Evolutionary conservation across 2,888 invertebrate genomes (phyloP).

Genomic region (Euclidia mi): DNA sequence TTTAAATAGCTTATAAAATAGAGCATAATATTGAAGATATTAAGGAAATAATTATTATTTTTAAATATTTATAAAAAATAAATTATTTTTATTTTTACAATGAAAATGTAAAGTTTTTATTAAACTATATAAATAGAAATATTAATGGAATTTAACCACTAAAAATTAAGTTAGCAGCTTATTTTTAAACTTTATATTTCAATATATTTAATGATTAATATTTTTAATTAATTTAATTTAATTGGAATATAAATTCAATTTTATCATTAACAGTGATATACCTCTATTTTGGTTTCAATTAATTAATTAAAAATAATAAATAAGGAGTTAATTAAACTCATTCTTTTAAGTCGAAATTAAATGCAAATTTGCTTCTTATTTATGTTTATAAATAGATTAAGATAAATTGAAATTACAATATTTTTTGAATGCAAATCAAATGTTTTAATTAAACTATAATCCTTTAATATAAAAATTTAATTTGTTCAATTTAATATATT

Average conservation of each 20-base stretch:
- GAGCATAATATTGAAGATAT: slow-evolving; percentile 83
- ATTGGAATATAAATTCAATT: slow-evolving; percentile 89
- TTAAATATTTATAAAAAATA: slow-evolving; percentile 66
- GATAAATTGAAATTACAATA: slow-evolving; percentile 75
- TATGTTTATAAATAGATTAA: slow-evolving; percentile 61
- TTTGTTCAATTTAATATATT: slow-evolving; percentile 81
- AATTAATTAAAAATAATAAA: slow-evolving; percentile 87
- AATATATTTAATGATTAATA: slow-evolving; percentile 10
- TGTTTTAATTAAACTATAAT: slow-evolving; percentile 81
- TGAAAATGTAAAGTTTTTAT: slow-evolving; percentile 92
- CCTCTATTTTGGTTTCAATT: slow-evolving; percentile 91
- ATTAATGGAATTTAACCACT: slow-evolving; percentile 85
- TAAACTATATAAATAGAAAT: slow-evolving; percentile 91
- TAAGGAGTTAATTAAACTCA: slow-evolving; percentile 85
- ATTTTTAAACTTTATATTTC: slow-evolving; percentile 87
- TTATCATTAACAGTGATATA: slow-evolving; percentile 92
- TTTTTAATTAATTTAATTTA: slow-evolving; percentile 54
- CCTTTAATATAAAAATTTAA: slow-evolving; percentile 61
- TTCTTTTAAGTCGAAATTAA: slow-evolving; percentile 86
- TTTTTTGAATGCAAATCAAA: slow-evolving; percentile 83
- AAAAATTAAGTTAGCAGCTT: slow-evolving; percentile 92
- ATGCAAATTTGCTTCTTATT: slow-evolving; percentile 89
- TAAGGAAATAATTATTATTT: slow-evolving; percentile 53
- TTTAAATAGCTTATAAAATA: slow-evolving; percentile 78
- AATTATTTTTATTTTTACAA: slow-evolving; percentile 88